Percentiles rank a stretch among this genome's conserved stretches.
phyloP scores from a whole-genome alignment of 2,888 invertebrate species.

The Ellobium chinense region DNA sequence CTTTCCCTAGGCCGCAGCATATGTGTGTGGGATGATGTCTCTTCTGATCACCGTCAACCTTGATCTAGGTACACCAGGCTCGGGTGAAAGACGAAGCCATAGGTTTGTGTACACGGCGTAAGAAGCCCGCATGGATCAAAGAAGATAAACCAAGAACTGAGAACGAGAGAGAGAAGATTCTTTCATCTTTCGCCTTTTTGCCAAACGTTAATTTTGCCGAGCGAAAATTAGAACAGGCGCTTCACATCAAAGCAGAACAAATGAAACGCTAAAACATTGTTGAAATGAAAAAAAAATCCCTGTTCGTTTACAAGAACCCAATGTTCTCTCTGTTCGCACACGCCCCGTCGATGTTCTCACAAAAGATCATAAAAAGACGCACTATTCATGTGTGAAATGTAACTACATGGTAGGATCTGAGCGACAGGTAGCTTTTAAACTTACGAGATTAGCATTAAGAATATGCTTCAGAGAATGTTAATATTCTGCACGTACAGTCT shows the following conservation, averaged over 20 bases:
- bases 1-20: too few relatives aligned
- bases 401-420: background rate
- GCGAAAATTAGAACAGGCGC: slow-evolving; percentile 4
- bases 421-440: background rate
- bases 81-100: too few relatives aligned
- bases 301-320: slow-evolving; percentile 31
- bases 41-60: too few relatives aligned
- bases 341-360: background rate
- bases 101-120: slow-evolving; percentile 12
- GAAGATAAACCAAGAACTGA: slow-evolving; percentile 26
- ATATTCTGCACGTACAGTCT: too few relatives aligned
- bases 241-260: slow-evolving; percentile 25
- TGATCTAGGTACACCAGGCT: too few relatives aligned
- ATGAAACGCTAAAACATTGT: slow-evolving; percentile 26
- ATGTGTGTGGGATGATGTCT: too few relatives aligned
- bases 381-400: background rate
- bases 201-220: slow-evolving; percentile 39
- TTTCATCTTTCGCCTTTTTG: slow-evolving; percentile 36
- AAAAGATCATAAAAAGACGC: background rate
- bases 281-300: slow-evolving; percentile 17
- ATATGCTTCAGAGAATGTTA: too few relatives aligned
- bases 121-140: slow-evolving; percentile 29
- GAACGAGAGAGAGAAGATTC: slow-evolving; percentile 1
- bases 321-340: background rate
- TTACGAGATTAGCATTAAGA: background rate